Conservation (phyloP, 1,140 invertebrate species). For the Lutraria rhynchaena region DNA sequence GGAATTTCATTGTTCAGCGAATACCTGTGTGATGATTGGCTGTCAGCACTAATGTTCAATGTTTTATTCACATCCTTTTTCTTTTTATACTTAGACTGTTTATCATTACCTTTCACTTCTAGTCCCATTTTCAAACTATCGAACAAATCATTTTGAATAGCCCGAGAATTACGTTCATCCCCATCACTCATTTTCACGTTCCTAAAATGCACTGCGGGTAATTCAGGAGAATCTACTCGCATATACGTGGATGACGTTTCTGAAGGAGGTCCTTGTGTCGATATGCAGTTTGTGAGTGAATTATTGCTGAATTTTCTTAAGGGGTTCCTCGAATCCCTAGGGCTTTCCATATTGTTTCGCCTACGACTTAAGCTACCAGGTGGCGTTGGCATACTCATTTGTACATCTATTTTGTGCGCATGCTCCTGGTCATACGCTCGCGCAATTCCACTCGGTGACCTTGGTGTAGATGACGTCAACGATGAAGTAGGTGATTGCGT, state of each 20-base stretch:
- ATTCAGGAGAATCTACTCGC: slow-evolving; percentile 74
- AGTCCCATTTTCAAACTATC: slow-evolving; percentile 70
- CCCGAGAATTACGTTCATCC: slow-evolving; percentile 52
- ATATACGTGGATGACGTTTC: slow-evolving; percentile 64
- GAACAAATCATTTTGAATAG: slow-evolving; percentile 75
- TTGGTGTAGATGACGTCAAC: slow-evolving; percentile 32
- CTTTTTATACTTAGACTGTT: slow-evolving; percentile 28
- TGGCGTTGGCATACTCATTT: slow-evolving; percentile 70
- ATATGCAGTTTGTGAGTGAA: slow-evolving; percentile 72
- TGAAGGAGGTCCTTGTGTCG: slow-evolving; percentile 66
- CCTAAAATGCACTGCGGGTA: slow-evolving; percentile 78
- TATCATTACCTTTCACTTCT: slow-evolving; percentile 22
- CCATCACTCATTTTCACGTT: slow-evolving; percentile 73
- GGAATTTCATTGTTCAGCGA: slow-evolving; percentile 40
- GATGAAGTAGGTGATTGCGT: slow-evolving; percentile 33
- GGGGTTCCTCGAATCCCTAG: slow-evolving; percentile 65
- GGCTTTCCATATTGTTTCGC: slow-evolving; percentile 72
- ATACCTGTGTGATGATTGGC: slow-evolving; percentile 5
- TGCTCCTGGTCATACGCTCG: slow-evolving; percentile 39
- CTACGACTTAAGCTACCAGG: slow-evolving; percentile 76
- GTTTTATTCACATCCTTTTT: slow-evolving; percentile 18
- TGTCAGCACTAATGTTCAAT: slow-evolving; percentile 19
- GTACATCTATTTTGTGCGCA: slow-evolving; percentile 52
- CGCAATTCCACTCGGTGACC: slow-evolving; percentile 36
- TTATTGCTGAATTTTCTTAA: slow-evolving; percentile 71